Conservation (phyloP, 2,113 vertebrate species). For the Corythaeola cristata region DNA sequence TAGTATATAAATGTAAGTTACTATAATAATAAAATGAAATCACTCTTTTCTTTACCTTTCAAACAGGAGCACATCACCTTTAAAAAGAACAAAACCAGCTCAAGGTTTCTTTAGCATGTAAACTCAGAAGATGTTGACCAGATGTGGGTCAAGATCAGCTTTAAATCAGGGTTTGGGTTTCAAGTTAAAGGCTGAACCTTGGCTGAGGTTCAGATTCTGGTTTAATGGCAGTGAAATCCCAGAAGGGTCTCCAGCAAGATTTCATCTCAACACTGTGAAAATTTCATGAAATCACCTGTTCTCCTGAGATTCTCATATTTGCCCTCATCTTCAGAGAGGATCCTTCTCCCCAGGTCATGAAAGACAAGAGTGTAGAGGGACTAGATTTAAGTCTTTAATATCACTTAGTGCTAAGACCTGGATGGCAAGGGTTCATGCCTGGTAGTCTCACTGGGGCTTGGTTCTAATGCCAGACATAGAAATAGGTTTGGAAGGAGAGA, state of each 20-base stretch:
- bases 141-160: neutral
- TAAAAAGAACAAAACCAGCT: neutral
- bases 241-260: neutral
- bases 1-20: neutral
- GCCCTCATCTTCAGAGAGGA: neutral
- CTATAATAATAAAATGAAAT: neutral
- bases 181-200: neutral
- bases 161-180: neutral
- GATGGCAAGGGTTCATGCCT: neutral
- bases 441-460: neutral
- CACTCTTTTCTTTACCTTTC: neutral
- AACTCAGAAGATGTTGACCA: neutral
- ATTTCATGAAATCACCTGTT: neutral
- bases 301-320: neutral
- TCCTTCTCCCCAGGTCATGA: neutral
- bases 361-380: neutral
- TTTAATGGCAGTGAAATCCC: neutral
- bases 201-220: neutral
- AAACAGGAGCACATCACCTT: neutral
- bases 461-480: neutral
- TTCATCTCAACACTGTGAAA: neutral
- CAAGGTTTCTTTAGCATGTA: neutral
- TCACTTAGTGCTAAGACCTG: neutral
- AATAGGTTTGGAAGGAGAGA: neutral
- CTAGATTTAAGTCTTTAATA: neutral